phyloP scores from a whole-genome alignment of 2,797 vertebrate genomes.

The Enteromius trimaculatus region DNA sequence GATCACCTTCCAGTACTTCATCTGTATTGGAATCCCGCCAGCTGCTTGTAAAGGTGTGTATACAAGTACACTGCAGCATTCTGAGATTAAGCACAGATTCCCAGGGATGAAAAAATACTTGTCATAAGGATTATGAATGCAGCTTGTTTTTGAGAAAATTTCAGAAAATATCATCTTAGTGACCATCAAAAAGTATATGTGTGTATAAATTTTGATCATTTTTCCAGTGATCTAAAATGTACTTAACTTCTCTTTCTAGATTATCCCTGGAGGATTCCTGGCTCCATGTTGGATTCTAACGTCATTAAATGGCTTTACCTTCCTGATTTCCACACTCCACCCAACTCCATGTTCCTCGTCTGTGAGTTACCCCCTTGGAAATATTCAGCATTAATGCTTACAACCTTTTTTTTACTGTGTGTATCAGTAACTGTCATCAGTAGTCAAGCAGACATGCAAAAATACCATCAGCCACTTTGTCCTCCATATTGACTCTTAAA shows the following conservation, averaged over 20 bases:
- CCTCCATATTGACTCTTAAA: neutral
- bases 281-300: conserved; percentile 83
- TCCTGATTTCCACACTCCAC: conserved; percentile 89
- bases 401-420: neutral
- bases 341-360: conserved; percentile 89
- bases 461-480: neutral
- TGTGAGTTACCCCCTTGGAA: conserved; percentile 80
- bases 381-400: neutral
- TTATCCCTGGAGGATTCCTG: conserved; percentile 92
- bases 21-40: conserved; percentile 96
- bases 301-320: conserved; percentile 98
- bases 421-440: neutral
- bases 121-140: neutral
- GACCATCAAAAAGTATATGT: neutral
- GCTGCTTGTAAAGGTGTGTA: conserved; percentile 92
- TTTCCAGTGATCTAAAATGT: neutral
- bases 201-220: neutral
- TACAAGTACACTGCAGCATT: too few species aligned
- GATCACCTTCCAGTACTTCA: conserved; percentile 93
- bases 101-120: too few species aligned
- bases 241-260: conserved; percentile 75
- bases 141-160: neutral
- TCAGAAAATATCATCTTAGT: neutral
- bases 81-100: too few species aligned
- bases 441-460: neutral